These are phyloP conservation scores for Formica selysi DNA, from an alignment of 1,140 invertebrate genomes.

Conservation along the genomic window DNA sequence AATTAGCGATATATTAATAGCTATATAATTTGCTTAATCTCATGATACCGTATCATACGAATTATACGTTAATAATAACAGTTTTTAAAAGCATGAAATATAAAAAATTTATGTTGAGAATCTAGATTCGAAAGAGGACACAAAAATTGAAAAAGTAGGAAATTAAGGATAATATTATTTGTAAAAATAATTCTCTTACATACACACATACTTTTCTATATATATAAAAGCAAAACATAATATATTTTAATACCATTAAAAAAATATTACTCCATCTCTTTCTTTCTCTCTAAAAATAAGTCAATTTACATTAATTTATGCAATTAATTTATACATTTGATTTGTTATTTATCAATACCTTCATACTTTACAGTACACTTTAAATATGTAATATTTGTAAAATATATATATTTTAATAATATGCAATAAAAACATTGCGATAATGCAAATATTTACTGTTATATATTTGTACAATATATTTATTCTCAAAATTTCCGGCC, in stretches of 20 bases:
- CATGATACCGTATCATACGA: not conserved
- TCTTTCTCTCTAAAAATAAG: not conserved
- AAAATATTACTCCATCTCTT: not conserved
- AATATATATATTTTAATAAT: not conserved
- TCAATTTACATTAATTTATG: slow-evolving; percentile 2
- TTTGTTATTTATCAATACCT: not conserved
- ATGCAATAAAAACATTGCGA: not conserved
- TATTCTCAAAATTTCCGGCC: not conserved
- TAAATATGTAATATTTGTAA: not conserved
- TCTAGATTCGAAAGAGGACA: not conserved
- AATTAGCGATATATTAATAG: not conserved
- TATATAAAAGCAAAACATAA: not conserved
- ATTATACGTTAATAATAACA: not conserved
- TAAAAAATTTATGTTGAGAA: not conserved
- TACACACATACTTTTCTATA: not conserved
- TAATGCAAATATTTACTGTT: not conserved
- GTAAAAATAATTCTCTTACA: not conserved
- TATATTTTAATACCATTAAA: not conserved
- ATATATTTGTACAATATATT: slow-evolving; percentile 17
- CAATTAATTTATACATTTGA: not conserved
- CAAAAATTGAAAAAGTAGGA: not conserved
- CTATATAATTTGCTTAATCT: not conserved
- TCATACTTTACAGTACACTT: not conserved
- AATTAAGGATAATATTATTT: not conserved
- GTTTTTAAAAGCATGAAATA: not conserved